Evolutionary conservation across 2,797 vertebrate species (phyloP), one percentile per base, ranked within the genome.

Genomic region (Perdix hodgsoniae): DNA sequence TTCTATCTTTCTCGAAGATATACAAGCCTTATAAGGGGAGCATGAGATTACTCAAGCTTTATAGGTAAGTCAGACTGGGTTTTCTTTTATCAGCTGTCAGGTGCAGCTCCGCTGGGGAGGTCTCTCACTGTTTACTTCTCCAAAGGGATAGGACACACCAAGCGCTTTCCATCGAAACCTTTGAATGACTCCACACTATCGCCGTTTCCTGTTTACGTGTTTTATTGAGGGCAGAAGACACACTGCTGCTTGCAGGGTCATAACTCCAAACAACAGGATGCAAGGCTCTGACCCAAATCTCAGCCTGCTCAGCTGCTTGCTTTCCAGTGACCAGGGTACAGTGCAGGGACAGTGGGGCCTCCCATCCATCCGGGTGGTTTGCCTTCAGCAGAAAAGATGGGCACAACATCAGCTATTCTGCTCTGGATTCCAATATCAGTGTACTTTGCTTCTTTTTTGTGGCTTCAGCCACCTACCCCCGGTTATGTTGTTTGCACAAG

Each of bases 371-470:
- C 35, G 12, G 39, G 0, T 0, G 2, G 37, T 64, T 71, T 2
- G 0, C 22, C 29, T 86, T 64, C 67, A 63, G 64, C 21, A 47
- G 60, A n/a, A 70, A 21, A 65, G 33, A 31, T 14, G 27, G 35
- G 8, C 66, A 33, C n/a, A 56, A 1, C 74, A 88, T 86, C 80
- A 29, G 57, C 60, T 47, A 69, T 71, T 83, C 54, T 90, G 69
- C 94, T 88, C 63, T 0, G 10, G 10, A 91, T 75, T 96, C 91
- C 89, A 95, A 8, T 91, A 91, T 95, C 95, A 93, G 93, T n/a
- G 60, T 14, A 0, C 64, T 89, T 78, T 78, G 69, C 70, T 90
- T 83, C 90, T 93, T 81, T 81, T 92, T 92, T 0, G 0, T 71
- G 80, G 80, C 80, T n/a, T 83, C 63, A 49, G 31, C 45, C 76